These are phyloP conservation scores for Entelurus aequoreus DNA, from an alignment of 2,113 vertebrate species.

Conservation along the genomic window DNA sequence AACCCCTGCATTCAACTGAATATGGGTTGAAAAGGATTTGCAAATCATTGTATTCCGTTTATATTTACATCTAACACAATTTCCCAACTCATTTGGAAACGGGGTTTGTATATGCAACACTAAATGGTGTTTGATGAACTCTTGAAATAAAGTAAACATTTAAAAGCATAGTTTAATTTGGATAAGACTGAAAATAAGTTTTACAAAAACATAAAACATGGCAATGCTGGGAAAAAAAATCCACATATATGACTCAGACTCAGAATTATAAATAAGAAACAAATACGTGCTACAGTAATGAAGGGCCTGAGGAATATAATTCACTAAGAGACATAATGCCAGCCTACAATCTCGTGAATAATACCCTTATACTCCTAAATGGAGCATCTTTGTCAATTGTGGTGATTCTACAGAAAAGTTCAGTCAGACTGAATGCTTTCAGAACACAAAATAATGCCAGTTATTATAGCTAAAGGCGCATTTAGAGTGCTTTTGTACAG, in stretches of 20 bases:
- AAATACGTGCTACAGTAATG: conserved; percentile 56
- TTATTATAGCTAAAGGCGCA: conserved; percentile 28
- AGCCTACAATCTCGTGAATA: conserved; percentile 14
- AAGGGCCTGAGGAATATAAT: conserved; percentile 25
- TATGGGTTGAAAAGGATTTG: too few relatives aligned
- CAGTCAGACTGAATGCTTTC: conserved; percentile 21
- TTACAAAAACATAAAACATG: conserved; percentile 48
- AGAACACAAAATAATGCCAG: conserved; percentile 35
- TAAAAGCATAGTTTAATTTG: conserved; percentile 4
- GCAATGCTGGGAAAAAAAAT: conserved; percentile 36
- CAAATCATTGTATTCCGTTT: too few relatives aligned
- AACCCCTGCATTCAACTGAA: too few relatives aligned
- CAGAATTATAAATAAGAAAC: conserved; percentile 70
- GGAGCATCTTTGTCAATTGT: too few relatives aligned
- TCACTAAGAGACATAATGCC: conserved; percentile 18
- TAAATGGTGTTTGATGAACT: too few relatives aligned
- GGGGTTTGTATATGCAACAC: too few relatives aligned
- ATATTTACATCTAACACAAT: too few relatives aligned
- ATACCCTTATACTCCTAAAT: not conserved
- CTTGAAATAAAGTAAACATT: not conserved
- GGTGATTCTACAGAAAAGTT: conserved; percentile 3
- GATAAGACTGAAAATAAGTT: conserved; percentile 21
- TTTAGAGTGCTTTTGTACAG: conserved; percentile 29
- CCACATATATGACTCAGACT: conserved; percentile 48
- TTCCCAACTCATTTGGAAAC: too few relatives aligned